Conservation (phyloP, 2,113 vertebrate species). For the Nasalis larvatus region DNA sequence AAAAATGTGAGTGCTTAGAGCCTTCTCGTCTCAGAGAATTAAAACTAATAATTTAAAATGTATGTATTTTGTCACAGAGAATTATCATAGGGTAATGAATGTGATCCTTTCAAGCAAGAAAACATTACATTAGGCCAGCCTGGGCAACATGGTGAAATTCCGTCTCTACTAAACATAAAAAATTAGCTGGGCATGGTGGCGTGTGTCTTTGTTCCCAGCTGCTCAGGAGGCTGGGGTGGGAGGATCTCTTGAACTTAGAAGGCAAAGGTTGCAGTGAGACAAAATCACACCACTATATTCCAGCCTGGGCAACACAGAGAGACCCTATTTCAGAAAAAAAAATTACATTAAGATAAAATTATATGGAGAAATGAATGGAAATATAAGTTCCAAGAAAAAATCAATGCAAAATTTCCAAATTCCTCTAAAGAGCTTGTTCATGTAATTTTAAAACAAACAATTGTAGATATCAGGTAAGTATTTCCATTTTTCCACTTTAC, state of each 20-base stretch:
- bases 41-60: slow-evolving; percentile 1
- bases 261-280: no score
- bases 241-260: no score
- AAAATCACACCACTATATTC: no score
- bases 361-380: not conserved
- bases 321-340: no score
- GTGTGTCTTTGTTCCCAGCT: no score
- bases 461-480: not conserved
- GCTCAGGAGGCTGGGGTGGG: no score
- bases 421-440: not conserved
- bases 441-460: not conserved
- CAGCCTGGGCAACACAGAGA: no score
- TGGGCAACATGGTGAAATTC: no score
- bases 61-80: not conserved
- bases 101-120: not conserved
- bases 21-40: not conserved
- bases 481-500: not conserved
- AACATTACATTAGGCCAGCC: not conserved
- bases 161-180: no score
- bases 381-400: not conserved
- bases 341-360: not conserved
- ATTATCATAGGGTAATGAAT: not conserved
- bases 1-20: not conserved
- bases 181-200: no score
- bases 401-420: not conserved